phyloP scores from a whole-genome alignment of 2,113 vertebrate genomes.

The Zosterops lateralis region DNA sequence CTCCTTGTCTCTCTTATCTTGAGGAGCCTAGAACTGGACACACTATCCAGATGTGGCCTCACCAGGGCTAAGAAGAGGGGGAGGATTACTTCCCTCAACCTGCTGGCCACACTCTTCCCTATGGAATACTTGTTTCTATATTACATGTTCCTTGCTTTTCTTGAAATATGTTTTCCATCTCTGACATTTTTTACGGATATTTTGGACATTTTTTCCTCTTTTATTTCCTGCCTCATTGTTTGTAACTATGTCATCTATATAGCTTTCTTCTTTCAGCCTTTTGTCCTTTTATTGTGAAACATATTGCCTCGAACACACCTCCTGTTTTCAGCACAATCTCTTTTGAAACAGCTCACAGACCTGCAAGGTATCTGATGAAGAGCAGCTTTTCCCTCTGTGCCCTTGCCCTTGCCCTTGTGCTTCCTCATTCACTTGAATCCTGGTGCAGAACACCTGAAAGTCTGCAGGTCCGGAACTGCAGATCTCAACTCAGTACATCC shows the following conservation, averaged over 20 bases:
- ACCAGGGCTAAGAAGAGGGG: neutral
- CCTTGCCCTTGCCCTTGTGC: neutral
- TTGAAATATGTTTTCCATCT: neutral
- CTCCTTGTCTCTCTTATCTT: neutral
- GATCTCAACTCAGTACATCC: neutral
- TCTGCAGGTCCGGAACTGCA: neutral
- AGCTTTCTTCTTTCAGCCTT: neutral
- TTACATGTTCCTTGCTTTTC: neutral
- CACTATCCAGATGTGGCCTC: neutral
- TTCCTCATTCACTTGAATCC: neutral
- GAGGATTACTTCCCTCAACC: neutral
- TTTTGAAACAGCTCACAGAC: neutral
- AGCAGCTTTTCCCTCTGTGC: neutral
- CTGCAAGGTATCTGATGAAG: constrained; percentile 12
- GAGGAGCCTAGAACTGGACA: neutral
- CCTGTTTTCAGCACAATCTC: neutral
- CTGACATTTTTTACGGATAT: neutral
- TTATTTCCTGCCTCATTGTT: constrained; percentile 6
- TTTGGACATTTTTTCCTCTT: neutral
- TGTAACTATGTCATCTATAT: neutral
- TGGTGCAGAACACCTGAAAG: constrained; percentile 6
- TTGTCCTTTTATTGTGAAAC: neutral
- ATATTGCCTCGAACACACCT: neutral
- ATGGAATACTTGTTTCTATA: neutral
- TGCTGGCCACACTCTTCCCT: neutral